Percentiles rank a stretch among this genome's conserved stretches.
Conservation (phyloP, 1,140 invertebrate species). For the Drosophila parvula region DNA sequence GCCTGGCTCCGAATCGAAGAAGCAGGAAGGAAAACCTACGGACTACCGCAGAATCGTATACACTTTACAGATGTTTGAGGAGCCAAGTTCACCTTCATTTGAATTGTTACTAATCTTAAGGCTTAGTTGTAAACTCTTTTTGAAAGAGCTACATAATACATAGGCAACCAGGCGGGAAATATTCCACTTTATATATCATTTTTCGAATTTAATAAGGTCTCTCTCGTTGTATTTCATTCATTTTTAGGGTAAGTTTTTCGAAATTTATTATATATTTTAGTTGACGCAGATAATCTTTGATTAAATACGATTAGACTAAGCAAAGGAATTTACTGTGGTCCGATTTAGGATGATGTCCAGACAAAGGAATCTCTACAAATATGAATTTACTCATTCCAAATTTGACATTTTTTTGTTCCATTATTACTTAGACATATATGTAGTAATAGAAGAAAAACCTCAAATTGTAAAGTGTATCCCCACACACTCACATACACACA, state of each 20-base stretch:
- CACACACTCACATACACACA: neutral
- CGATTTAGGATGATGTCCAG: conserved; percentile 4
- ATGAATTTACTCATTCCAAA: conserved; percentile 22
- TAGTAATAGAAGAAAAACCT: neutral
- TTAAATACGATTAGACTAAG: neutral
- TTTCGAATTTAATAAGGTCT: neutral
- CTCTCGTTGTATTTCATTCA: neutral
- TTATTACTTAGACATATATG: too few relatives aligned
- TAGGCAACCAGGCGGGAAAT: neutral
- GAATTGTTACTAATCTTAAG: conserved; percentile 34
- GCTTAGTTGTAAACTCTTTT: conserved; percentile 13
- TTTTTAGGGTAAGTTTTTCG: conserved; percentile 8
- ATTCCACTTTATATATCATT: neutral
- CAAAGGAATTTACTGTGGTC: conserved; percentile 5
- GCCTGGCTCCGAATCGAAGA: conserved; percentile 22
- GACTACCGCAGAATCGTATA: conserved; percentile 7
- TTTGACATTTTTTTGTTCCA: neutral
- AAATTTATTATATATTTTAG: neutral
- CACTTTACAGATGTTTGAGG: conserved; percentile 24
- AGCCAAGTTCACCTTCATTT: conserved; percentile 3
- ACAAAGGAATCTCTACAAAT: conserved; percentile 1
- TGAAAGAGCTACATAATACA: neutral
- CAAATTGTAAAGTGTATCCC: conserved; percentile 24
- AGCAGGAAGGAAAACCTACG: conserved; percentile 6
- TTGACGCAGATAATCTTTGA: too few relatives aligned